These are phyloP conservation scores for Dynastes grantii DNA, from an alignment of 2,888 invertebrate species.

Conservation along the genomic window DNA sequence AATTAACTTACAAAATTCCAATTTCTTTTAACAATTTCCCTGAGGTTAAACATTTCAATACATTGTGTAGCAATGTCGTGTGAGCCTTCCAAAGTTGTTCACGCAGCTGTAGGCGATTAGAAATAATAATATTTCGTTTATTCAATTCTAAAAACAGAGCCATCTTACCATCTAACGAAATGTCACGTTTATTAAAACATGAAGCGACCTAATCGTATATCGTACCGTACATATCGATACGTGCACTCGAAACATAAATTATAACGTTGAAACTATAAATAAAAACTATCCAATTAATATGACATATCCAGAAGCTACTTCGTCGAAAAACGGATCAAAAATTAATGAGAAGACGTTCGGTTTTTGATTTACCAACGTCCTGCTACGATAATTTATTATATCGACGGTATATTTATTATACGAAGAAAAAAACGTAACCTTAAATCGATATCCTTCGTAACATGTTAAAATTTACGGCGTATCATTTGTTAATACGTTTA, in stretches of 20 bases:
- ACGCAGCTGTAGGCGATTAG: no score
- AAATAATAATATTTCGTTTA: no score
- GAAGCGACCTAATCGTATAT: background rate
- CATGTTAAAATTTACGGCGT: constrained; percentile 30
- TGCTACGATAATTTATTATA: constrained; percentile 45
- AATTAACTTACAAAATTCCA: no score
- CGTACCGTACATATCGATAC: constrained; percentile 14
- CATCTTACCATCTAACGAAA: background rate
- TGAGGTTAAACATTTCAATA: no score
- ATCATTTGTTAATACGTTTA: constrained; percentile 39
- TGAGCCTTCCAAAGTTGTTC: no score
- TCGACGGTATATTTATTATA: constrained; percentile 44
- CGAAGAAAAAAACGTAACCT: constrained; percentile 17
- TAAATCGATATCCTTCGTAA: constrained; percentile 23
- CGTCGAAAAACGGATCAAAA: constrained; percentile 43
- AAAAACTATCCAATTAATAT: constrained; percentile 60
- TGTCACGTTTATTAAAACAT: constrained; percentile 8
- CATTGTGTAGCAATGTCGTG: no score
- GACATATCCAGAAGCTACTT: constrained; percentile 47
- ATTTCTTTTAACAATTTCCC: no score
- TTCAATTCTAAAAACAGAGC: no score
- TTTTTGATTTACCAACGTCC: constrained; percentile 47
- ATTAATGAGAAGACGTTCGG: constrained; percentile 46
- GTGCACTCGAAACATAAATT: constrained; percentile 35
- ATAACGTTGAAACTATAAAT: constrained; percentile 58